phyloP scores from a whole-genome alignment of 2,888 invertebrate genomes.

The Sphaeridia pumilis region DNA sequence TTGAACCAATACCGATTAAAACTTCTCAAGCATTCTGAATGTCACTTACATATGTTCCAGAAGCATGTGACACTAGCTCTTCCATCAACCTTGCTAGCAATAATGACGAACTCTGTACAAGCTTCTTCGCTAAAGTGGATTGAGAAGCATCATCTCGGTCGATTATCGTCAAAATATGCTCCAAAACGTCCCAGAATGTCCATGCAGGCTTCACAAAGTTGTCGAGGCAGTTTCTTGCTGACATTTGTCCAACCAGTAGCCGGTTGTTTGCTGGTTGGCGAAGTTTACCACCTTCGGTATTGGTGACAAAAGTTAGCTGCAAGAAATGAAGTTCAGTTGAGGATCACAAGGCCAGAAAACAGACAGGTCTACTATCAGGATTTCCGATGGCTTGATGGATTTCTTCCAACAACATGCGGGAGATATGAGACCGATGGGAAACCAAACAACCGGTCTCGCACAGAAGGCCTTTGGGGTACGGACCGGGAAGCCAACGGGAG shows the following conservation, averaged over 20 bases:
- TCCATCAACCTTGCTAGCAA: conserved; percentile 69
- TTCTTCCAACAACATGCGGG: no score
- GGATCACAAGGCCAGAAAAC: no score
- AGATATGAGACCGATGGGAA: no score
- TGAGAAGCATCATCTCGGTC: conserved; percentile 58
- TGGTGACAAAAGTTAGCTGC: conserved; percentile 31
- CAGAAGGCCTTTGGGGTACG: no score
- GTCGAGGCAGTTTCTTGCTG: conserved; percentile 28
- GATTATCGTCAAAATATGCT: conserved; percentile 67
- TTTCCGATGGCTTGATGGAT: no score
- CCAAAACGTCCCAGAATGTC: conserved; percentile 69
- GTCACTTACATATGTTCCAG: conserved; percentile 54
- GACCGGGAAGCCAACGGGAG: no score
- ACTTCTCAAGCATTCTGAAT: neutral
- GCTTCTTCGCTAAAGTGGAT: conserved; percentile 41
- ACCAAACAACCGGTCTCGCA: no score
- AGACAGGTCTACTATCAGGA: no score
- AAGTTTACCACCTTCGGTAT: conserved; percentile 32
- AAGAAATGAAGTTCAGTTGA: no score
- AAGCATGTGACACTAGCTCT: conserved; percentile 71
- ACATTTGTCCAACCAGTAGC: conserved; percentile 34
- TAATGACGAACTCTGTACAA: conserved; percentile 44
- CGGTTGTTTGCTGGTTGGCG: conserved; percentile 32
- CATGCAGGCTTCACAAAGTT: conserved; percentile 41
- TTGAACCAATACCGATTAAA: no score